A percentile compares a stretch with the other conserved stretches of the same genome.
phyloP scores from a whole-genome alignment of 2,113 vertebrate species.

The Oxyura jamaicensis region DNA sequence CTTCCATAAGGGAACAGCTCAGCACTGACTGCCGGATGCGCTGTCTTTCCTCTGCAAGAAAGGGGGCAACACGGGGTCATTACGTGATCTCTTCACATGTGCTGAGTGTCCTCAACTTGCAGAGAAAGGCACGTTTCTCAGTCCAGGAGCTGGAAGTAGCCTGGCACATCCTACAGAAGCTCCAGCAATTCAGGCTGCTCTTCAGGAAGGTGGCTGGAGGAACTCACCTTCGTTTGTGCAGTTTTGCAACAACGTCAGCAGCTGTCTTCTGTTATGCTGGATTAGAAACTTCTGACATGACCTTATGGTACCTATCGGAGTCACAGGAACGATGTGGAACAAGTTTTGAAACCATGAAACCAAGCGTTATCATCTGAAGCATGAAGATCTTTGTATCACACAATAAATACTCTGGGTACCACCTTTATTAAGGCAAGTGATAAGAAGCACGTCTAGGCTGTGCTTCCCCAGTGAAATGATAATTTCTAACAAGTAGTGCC shows the following conservation, averaged over 20 bases:
- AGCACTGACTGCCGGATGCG: slow-evolving; percentile 81
- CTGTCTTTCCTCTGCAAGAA: slow-evolving; percentile 81
- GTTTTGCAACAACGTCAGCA: slow-evolving; percentile 82
- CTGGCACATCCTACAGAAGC: not conserved
- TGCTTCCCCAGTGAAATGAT: not conserved
- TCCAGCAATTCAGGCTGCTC: rapidly evolving
- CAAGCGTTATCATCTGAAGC: rapidly evolving
- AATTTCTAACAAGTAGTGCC: not conserved
- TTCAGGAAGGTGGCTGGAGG: not conserved
- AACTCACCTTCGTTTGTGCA: slow-evolving; percentile 86
- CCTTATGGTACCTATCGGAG: slow-evolving; percentile 88
- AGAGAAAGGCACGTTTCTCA: not conserved
- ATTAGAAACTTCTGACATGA: slow-evolving; percentile 96
- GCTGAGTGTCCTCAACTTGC: not conserved
- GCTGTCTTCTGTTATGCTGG: slow-evolving; percentile 87
- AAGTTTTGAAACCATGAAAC: not conserved
- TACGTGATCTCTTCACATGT: not conserved
- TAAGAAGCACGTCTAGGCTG: not conserved
- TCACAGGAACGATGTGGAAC: not conserved
- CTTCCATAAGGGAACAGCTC: slow-evolving; percentile 79
- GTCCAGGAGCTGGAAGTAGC: not conserved
- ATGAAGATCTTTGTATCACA: not conserved
- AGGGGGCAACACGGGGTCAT: not conserved
- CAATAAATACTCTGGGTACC: not conserved
- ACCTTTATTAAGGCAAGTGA: not conserved